Base-by-base conservation (phyloP, 2,797 vertebrate genomes). In the Acipenser transmontanus region DNA sequence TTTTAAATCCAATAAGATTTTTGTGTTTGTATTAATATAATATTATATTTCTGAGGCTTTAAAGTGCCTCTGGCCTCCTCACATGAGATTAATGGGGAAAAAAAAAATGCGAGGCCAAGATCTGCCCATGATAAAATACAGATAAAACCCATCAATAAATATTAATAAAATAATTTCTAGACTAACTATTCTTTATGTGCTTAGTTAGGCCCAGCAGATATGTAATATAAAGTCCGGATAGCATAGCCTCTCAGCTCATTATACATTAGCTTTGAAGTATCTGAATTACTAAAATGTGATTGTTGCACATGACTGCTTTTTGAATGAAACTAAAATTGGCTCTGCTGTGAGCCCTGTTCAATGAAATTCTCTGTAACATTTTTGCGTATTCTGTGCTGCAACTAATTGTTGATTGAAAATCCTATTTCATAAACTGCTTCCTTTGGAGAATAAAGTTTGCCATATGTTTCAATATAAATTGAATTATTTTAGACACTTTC, bases 271-370 rank as follows among this genome's bases (percentile, higher is more conserved):
- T 61, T 61, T 61, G 10, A 3, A 61, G 65, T 61, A 59, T 50
- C 57, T 61, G 48, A 61, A 61, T 51, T 48, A 50, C 65, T 60
- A 47, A 51, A 52, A 51, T 67, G 50, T 61, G 47, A 61, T 67
- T 50, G 59, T 67, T 49, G 50, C 50, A 47, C 66, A 61, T 67
- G 59, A 50, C 6, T 61, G 66, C 49, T n/a, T 11, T 51, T 50
- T 51, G 66, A 67, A 67, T 67, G 49, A 62, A 49, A 2, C 48
- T 48, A n/a, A 52, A 50, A 51, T 67, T 67, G 66, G 66, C 61
- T 62, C 17, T 67, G 50, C 49, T 14, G 8, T n/a, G 14, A 8
- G 3, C n/a, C 6, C 12, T 49, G 11, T 34, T 34, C 34, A 34
- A 34, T 34, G 50, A 34, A 51, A 4, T 17, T 49, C 57, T 49